Percentiles rank a stretch among this genome's conserved stretches.
These are phyloP conservation scores for Mesembrinibis cayennensis DNA, from an alignment of 2,113 vertebrate genomes.

Conservation along the genomic window DNA sequence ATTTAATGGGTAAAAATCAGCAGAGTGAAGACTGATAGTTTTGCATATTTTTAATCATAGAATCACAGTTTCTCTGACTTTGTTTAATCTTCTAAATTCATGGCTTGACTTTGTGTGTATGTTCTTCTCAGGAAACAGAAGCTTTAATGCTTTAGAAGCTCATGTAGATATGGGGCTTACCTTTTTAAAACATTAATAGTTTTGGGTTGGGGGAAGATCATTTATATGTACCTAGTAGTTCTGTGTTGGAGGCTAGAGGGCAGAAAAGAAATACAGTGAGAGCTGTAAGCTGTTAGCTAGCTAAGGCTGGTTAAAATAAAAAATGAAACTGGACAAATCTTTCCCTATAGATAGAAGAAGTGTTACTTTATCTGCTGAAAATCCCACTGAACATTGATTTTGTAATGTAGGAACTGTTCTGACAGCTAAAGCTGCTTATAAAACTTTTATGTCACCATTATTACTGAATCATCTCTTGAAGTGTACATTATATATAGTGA, in stretches of 20 bases:
- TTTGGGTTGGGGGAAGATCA: background rate
- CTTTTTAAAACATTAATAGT: background rate
- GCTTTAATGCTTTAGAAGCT: background rate
- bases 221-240: background rate
- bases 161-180: background rate
- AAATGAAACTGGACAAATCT: background rate
- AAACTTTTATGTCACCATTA: slow-evolving; percentile 58
- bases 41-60: background rate
- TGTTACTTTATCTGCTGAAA: background rate
- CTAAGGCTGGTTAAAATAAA: background rate
- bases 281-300: background rate
- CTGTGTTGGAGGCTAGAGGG: background rate
- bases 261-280: background rate
- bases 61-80: background rate
- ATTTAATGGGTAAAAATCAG: background rate
- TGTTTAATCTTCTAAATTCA: background rate
- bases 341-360: background rate
- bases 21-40: background rate
- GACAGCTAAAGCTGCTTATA: slow-evolving; percentile 46
- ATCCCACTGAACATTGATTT: slow-evolving; percentile 47
- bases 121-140: background rate
- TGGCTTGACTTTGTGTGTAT: background rate
- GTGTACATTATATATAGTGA: slow-evolving; percentile 9
- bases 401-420: slow-evolving; percentile 28
- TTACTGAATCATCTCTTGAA: slow-evolving; percentile 31